phyloP scores from a whole-genome alignment of 2,888 invertebrate species.

The Pachymerium ferrugineum region DNA sequence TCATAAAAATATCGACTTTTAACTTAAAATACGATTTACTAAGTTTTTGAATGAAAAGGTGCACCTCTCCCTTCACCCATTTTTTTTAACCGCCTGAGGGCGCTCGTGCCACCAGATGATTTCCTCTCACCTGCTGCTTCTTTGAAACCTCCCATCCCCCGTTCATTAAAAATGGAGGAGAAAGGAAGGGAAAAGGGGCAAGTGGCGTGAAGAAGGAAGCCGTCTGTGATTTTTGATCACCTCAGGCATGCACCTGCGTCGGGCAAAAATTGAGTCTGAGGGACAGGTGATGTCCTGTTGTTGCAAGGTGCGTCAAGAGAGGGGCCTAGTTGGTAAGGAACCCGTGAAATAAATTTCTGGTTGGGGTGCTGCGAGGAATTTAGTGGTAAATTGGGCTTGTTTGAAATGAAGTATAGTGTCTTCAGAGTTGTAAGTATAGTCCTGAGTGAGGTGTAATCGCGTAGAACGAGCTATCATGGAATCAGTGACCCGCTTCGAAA shows the following conservation, averaged over 20 bases:
- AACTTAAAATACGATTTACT: no score
- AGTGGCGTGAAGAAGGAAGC: constrained; percentile 25
- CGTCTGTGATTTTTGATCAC: constrained; percentile 21
- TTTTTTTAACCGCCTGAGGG: background rate
- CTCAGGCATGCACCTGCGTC: background rate
- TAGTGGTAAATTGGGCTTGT: constrained; percentile 10
- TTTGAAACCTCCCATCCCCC: background rate
- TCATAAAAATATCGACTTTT: no score
- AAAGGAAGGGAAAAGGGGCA: constrained; percentile 24
- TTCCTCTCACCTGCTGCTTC: constrained; percentile 22
- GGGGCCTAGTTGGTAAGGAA: background rate
- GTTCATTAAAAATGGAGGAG: constrained; percentile 14
- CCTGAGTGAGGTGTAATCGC: constrained; percentile 16
- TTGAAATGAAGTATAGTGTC: background rate
- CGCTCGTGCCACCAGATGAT: constrained; percentile 16
- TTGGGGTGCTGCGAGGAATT: constrained; percentile 11
- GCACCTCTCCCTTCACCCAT: background rate
- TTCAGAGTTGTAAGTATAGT: constrained; percentile 9
- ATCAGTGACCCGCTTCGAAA: constrained; percentile 1
- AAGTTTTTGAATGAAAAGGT: constrained; percentile 9
- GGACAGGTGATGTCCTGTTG: constrained; percentile 17
- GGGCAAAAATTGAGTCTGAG: no score
- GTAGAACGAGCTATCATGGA: background rate
- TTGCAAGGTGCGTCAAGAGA: background rate
- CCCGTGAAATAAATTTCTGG: constrained; percentile 13